A percentile compares a stretch with the other conserved stretches of the same genome.
Evolutionary conservation across 2,113 vertebrate species (phyloP).

Genomic region (Melanocharis versteri): DNA sequence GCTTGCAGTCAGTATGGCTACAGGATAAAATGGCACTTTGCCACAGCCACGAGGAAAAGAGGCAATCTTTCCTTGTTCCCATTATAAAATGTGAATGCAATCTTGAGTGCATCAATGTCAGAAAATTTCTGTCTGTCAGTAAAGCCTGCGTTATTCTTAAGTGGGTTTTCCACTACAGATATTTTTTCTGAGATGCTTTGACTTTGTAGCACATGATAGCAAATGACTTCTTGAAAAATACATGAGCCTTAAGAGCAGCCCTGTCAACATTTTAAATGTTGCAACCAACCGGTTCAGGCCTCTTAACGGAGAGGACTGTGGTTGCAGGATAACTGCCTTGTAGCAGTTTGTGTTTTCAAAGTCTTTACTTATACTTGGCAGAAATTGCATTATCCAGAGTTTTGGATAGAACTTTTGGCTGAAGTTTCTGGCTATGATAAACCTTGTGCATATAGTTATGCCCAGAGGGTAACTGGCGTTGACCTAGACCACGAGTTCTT

Average conservation of each 20-base stretch:
- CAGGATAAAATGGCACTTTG: not conserved
- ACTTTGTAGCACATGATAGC: not conserved
- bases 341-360: conserved; percentile 8
- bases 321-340: not conserved
- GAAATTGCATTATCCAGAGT: not conserved
- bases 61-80: not conserved
- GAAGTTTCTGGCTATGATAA: conserved; percentile 25
- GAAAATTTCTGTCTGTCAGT: not conserved
- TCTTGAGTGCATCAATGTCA: not conserved
- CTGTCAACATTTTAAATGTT: not conserved
- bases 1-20: not conserved
- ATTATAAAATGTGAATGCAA: not conserved
- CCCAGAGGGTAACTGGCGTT: not conserved
- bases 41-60: not conserved
- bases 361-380: conserved; percentile 45
- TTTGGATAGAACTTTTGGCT: conserved; percentile 37
- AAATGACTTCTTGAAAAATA: not conserved
- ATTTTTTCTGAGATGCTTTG: not conserved
- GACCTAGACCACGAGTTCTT: not conserved
- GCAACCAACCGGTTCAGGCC: not conserved
- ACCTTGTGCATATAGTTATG: not conserved
- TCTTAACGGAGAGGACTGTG: not conserved
- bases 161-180: not conserved
- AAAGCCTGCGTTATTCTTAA: not conserved
- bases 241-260: not conserved